Conservation (phyloP, 2,113 vertebrate genomes). For the Cygnus atratus region DNA sequence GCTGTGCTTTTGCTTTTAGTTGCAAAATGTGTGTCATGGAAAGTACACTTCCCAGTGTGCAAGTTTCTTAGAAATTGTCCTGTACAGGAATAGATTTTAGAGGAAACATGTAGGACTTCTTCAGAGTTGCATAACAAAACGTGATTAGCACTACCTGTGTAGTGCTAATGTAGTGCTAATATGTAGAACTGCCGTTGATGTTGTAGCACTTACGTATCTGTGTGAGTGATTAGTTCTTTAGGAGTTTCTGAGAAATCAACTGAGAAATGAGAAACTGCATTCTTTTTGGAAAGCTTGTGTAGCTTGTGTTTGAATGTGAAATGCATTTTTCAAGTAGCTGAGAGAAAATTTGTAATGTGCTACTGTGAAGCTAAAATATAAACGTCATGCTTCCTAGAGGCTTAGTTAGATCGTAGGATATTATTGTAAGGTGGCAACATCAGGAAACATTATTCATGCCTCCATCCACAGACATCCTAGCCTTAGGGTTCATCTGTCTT, state of each 20-base stretch:
- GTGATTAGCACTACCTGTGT: neutral
- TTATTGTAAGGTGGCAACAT: constrained; percentile 16
- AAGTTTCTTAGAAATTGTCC: neutral
- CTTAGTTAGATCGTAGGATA: neutral
- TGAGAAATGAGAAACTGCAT: neutral
- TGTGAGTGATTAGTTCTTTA: neutral
- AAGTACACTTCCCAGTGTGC: neutral
- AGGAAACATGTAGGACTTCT: neutral
- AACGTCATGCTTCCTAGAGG: neutral
- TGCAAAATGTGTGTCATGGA: neutral
- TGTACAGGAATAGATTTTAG: neutral
- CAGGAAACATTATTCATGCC: neutral
- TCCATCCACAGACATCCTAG: neutral
- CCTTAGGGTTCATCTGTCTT: neutral
- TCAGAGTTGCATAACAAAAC: neutral
- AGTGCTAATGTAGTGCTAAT: too few relatives aligned
- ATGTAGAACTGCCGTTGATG: neutral
- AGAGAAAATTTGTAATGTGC: neutral
- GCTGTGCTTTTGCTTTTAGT: constrained; percentile 23
- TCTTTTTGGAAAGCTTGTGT: neutral
- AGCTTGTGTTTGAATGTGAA: neutral
- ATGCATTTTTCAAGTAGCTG: neutral
- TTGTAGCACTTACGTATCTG: neutral
- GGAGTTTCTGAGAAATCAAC: neutral
- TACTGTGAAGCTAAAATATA: neutral